Conservation (phyloP, 2,113 vertebrate species). For the Psophia crepitans region DNA sequence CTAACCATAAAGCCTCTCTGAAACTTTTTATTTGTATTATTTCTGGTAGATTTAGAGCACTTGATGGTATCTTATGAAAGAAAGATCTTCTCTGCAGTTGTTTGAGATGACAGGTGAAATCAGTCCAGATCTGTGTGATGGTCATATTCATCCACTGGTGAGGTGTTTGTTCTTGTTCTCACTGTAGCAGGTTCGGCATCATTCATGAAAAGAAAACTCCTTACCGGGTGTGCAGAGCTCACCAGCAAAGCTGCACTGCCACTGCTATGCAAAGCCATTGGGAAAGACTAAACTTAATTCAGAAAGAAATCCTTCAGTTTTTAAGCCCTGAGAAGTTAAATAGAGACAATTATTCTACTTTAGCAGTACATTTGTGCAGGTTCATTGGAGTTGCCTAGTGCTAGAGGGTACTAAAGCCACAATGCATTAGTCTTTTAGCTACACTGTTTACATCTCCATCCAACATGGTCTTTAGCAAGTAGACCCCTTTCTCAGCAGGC, state of each 20-base stretch:
- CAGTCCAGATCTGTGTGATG: neutral
- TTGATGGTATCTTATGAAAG: neutral
- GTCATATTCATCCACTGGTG: neutral
- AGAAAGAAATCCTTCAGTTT: neutral
- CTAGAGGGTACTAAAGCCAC: neutral
- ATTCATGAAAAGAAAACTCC: neutral
- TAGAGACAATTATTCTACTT: neutral
- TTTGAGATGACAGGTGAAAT: neutral
- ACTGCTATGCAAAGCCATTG: neutral
- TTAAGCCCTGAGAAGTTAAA: neutral
- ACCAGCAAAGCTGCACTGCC: neutral
- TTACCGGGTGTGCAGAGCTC: neutral
- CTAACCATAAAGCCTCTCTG: neutral
- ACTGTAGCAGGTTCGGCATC: neutral
- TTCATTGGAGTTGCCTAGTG: neutral
- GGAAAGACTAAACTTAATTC: neutral
- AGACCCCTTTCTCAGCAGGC: neutral
- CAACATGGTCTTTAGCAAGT: neutral
- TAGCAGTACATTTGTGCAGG: neutral
- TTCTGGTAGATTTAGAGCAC: neutral
- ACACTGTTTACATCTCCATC: neutral
- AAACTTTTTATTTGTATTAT: neutral
- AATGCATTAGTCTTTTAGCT: neutral
- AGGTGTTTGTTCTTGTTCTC: neutral
- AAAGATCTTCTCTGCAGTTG: neutral